Conservation (phyloP, 1,140 invertebrate genomes). For the Rhynchophorus ferrugineus region DNA sequence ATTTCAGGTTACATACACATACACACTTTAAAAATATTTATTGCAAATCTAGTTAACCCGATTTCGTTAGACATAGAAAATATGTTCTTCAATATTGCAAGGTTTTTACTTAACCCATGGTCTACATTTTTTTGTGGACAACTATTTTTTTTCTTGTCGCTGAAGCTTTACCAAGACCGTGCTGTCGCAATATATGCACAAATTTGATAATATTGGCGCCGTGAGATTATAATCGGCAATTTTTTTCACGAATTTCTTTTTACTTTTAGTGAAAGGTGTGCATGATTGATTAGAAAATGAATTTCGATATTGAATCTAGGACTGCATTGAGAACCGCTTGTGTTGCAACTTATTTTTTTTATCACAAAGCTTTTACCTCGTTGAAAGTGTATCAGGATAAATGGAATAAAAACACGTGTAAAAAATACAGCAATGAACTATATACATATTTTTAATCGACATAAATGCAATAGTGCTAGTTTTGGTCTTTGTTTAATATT, state of each 20-base stretch:
- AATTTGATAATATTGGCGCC: neutral
- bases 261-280: neutral
- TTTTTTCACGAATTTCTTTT: too few relatives aligned
- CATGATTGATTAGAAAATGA: neutral
- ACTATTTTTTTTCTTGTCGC: constrained; percentile 9
- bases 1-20: constrained; percentile 20
- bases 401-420: too few relatives aligned
- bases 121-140: constrained; percentile 20
- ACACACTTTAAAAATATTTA: constrained; percentile 21
- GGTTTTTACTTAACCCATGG: constrained; percentile 21
- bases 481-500: too few relatives aligned
- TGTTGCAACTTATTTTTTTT: too few relatives aligned
- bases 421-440: too few relatives aligned
- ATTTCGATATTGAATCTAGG: too few relatives aligned
- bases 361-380: too few relatives aligned
- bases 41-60: constrained; percentile 21
- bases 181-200: constrained; percentile 2
- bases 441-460: too few relatives aligned
- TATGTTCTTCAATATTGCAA: constrained; percentile 19
- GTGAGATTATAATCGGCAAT: neutral
- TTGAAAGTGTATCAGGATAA: too few relatives aligned
- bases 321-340: too few relatives aligned
- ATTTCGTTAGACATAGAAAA: constrained; percentile 19
- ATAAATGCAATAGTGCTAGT: too few relatives aligned
- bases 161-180: constrained; percentile 11